These are phyloP conservation scores for Platichthys flesus DNA, from an alignment of 2,113 vertebrate genomes.

Conservation along the genomic window DNA sequence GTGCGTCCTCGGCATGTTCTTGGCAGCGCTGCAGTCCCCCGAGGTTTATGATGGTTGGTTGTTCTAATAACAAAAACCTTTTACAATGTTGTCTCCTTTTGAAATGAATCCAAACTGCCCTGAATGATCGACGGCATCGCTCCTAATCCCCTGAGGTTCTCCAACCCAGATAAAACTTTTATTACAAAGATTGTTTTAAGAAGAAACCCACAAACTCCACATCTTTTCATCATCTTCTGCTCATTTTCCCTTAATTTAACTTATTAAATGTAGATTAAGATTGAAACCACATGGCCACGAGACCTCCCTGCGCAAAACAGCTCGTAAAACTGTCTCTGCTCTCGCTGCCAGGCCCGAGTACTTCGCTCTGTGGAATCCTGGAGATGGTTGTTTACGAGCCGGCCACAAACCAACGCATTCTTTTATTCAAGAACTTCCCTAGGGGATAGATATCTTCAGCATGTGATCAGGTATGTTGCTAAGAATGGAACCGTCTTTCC, in stretches of 20 bases:
- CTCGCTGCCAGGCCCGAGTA: slow-evolving; percentile 19
- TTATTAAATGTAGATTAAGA: slow-evolving; percentile 60
- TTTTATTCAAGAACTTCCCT: slow-evolving; percentile 2
- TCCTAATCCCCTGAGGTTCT: background rate
- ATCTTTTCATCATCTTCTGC: slow-evolving; percentile 11
- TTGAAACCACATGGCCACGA: slow-evolving; percentile 57
- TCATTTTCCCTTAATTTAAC: slow-evolving; percentile 23
- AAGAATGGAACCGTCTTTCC: too few relatives aligned
- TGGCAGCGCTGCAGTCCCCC: slow-evolving; percentile 20
- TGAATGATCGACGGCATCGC: background rate
- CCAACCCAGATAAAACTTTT: background rate
- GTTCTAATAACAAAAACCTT: background rate
- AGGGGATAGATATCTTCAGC: background rate
- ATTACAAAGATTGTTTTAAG: background rate
- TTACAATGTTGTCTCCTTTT: background rate
- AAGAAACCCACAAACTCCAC: background rate
- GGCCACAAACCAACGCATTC: slow-evolving; percentile 27
- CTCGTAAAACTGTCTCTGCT: slow-evolving; percentile 66
- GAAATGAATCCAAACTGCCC: background rate
- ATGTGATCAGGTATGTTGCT: background rate
- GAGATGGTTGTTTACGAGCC: slow-evolving; percentile 40
- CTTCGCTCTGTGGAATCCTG: slow-evolving; percentile 43
- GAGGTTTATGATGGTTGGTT: slow-evolving; percentile 3
- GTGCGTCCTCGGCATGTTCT: slow-evolving; percentile 22
- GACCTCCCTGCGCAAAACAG: slow-evolving; percentile 52